Conservation (phyloP, 1,140 invertebrate genomes). For the Cherax destructor region DNA sequence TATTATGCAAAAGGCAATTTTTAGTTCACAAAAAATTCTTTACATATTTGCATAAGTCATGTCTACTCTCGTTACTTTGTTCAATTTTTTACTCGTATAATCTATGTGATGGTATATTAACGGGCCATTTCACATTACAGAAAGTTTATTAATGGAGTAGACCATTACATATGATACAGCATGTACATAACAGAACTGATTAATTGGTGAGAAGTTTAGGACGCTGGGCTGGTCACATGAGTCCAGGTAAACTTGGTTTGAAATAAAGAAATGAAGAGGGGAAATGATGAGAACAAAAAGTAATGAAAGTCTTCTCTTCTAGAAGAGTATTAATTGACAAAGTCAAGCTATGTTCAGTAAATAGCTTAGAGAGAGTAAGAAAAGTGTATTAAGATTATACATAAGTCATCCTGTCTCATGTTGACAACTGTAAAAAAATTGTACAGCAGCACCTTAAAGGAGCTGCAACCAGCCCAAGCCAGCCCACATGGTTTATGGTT, state of each 20-base stretch:
- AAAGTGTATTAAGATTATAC: background rate
- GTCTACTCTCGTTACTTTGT: no score
- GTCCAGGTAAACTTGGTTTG: background rate
- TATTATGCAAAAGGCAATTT: no score
- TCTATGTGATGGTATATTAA: background rate
- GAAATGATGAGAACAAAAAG: background rate
- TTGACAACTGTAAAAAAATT: background rate
- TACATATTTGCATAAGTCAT: no score
- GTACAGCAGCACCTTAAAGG: background rate
- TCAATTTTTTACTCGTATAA: no score
- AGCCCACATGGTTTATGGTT: constrained; percentile 50
- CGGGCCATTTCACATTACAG: constrained; percentile 59
- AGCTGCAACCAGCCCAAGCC: constrained; percentile 56
- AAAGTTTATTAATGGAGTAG: constrained; percentile 71
- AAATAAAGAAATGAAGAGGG: background rate
- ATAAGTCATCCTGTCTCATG: constrained; percentile 14
- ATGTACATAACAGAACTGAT: constrained; percentile 71
- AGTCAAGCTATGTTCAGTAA: background rate
- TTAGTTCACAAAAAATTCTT: no score
- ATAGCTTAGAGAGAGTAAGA: background rate
- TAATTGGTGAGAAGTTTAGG: constrained; percentile 53
- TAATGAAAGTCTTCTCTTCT: background rate
- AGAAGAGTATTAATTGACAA: background rate
- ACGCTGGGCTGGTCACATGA: constrained; percentile 43
- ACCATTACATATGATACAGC: constrained; percentile 72